Base-by-base conservation (phyloP, 2,888 invertebrate genomes). In the Eudasyphora cyanicolor region DNA sequence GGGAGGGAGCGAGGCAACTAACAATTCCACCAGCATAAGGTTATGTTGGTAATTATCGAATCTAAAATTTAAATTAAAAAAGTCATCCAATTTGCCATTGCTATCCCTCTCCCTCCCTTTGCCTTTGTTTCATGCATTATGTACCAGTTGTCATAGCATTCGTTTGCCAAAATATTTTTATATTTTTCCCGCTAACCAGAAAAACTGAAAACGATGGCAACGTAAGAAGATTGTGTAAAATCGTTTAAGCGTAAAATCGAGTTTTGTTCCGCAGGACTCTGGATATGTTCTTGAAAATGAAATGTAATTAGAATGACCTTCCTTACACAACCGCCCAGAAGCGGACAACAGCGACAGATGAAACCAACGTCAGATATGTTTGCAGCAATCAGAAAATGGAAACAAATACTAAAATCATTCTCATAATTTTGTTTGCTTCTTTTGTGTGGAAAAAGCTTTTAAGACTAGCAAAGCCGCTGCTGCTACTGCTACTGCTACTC, bases 261-360 rank as follows among this genome's bases (percentile, higher is more conserved):
- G 29, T 27, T 3, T 10, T 57, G 21, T 57, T 27, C 24, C 27
- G 24, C 17, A 27, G 27, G 27, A 45, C 8, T 14, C 60, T 29
- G 29, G 14, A 10, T 27, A 49, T 21, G 14, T 64, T 51, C 75
- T 70, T 82, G 60, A n/a, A 71, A 75, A 79, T 79, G 79, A 27
- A 79, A 79, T 82, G 79, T 76, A 82, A 82, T 82, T 82, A 79
- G 38, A 10, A 12, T 35, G 60, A 69, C 82, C 82, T 74, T 77
- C 45, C 73, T 29, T 7, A 1, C 60, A 29, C n/a, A 57, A n/a
- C n/a, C n/a, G n/a, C n/a, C n/a, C n/a, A n/a, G n/a, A n/a, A n/a
- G n/a, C n/a, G n/a, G 54, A 12, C 14, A 7, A 57, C 10, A 57
- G 14, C 12, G 57, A 27, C 4, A 19, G 27, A 24, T 14, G 14